A percentile compares a stretch with the other conserved stretches of the same genome.
phyloP scores from a whole-genome alignment of 2,113 vertebrate genomes.

The Spilogale gracilis region DNA sequence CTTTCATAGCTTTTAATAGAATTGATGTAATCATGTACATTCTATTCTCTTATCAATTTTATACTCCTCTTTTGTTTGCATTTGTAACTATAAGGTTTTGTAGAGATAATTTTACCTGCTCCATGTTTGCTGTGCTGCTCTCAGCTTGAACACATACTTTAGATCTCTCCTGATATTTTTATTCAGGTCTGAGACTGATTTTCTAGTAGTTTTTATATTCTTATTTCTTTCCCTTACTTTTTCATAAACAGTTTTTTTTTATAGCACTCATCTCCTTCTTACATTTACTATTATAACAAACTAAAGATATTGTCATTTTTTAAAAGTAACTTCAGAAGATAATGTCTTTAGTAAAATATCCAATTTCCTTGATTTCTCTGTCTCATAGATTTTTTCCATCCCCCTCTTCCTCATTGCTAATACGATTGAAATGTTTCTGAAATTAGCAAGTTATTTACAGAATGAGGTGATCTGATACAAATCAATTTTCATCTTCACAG shows the following conservation, averaged over 20 bases:
- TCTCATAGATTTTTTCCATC: conserved; percentile 51
- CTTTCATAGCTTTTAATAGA: conserved; percentile 86
- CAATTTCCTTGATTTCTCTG: conserved; percentile 18
- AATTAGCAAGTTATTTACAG: conserved; percentile 61
- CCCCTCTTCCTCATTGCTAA: conserved; percentile 40
- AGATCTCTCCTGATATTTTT: conserved; percentile 74
- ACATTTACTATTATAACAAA: conserved; percentile 13
- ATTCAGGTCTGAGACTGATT: conserved; percentile 55
- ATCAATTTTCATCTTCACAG: conserved; percentile 67
- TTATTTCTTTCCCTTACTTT: not conserved
- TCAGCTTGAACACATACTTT: conserved; percentile 67
- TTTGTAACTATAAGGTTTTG: conserved; percentile 74
- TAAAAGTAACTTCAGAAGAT: conserved; percentile 22
- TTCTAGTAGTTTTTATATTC: not conserved
- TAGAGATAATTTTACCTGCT: conserved; percentile 2
- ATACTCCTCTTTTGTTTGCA: conserved; percentile 79
- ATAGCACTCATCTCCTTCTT: not conserved
- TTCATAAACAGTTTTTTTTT: conserved; percentile 54
- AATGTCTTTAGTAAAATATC: not conserved
- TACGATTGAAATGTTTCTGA: conserved; percentile 58
- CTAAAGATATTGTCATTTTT: conserved; percentile 15
- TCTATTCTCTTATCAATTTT: conserved; percentile 83
- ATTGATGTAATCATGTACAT: conserved; percentile 86
- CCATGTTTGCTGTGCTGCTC: conserved; percentile 11
- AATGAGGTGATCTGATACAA: conserved; percentile 47